These are phyloP conservation scores for Denticeps clupeoides DNA, from an alignment of 2,797 vertebrate genomes.

Conservation along the genomic window DNA sequence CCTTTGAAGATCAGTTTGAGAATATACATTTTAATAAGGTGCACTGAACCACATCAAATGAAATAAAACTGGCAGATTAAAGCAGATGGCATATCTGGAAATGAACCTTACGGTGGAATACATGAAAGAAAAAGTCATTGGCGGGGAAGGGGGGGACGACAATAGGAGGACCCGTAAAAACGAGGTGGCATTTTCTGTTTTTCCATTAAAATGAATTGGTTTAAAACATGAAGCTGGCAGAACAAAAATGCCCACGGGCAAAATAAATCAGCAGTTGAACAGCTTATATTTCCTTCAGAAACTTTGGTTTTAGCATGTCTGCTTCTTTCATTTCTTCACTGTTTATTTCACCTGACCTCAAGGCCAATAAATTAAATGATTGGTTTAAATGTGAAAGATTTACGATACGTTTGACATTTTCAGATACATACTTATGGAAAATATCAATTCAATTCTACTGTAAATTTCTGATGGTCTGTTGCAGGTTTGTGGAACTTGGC, in stretches of 20 bases:
- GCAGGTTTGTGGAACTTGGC: no score
- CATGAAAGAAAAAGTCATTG: constrained; percentile 22
- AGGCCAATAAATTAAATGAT: no score
- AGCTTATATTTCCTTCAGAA: constrained; percentile 26
- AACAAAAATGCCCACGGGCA: constrained; percentile 45
- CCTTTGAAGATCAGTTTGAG: constrained; percentile 50
- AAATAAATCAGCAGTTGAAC: constrained; percentile 39
- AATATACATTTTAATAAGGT: constrained; percentile 57
- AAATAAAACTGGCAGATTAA: constrained; percentile 38
- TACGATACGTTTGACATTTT: no score
- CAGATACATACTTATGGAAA: no score
- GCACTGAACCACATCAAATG: constrained; percentile 31
- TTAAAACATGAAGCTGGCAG: constrained; percentile 36
- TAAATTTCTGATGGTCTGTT: no score
- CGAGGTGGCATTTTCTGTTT: constrained; percentile 29
- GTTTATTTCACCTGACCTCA: no score
- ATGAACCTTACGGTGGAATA: constrained; percentile 18
- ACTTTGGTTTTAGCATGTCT: background rate
- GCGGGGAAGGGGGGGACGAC: constrained; percentile 15
- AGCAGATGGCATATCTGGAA: constrained; percentile 42
- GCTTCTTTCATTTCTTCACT: constrained; percentile 10
- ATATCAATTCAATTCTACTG: no score
- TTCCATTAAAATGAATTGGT: constrained; percentile 49
- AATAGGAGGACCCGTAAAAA: constrained; percentile 32
- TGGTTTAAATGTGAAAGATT: no score